Base-by-base conservation (phyloP, 2,797 vertebrate species). In the Chaunax sp. region DNA sequence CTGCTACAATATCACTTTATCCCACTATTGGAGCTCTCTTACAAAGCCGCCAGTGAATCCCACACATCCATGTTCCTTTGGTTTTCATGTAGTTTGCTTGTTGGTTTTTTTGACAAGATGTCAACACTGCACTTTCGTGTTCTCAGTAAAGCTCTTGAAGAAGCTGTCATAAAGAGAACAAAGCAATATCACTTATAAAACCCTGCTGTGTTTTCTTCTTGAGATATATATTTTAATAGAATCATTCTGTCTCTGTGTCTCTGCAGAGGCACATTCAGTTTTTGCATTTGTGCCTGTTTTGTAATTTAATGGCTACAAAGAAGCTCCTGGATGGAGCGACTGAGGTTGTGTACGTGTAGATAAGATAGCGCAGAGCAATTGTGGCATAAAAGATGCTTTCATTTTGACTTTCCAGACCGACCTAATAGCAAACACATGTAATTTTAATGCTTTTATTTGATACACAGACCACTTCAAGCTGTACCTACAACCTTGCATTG, bases 41-140 rank as follows among this genome's bases (percentile, higher is more conserved):
- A 65, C 55, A 63, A 68, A 85, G 47, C 41, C 76, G 62, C 64
- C 11, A 53, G 73, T 77, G 70, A 81, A 81, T 37, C 72, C 51
- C 61, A 64, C 63, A 52, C 78, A 65, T 15, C 35, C 49, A n/a
- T 25, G 20, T 45, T 58, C 65, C 72, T 77, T 74, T 64, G 52
- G 15, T 3, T 57, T 45, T 70, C 26, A 37, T 20, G 33, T 52
- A 57, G 26, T 73, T 60, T 73, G 22, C 77, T 57, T 69, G 56
- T 35, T 45, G 22, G 30, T 44, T 70, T 55, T 76, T 44, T 57
- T 57, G 72, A 78, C 69, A 62, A 63, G 38, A 72, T 50, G 61
- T 81, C 73, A 81, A 51, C 26, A 2, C 43, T 13, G 13, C 61
- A 63, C 72, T 72, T 75, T 82, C 16, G 35, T 37, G 35, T 37